Evolutionary conservation across 2,113 vertebrate species (phyloP).

Genomic region (Neopipo cinnamomea): DNA sequence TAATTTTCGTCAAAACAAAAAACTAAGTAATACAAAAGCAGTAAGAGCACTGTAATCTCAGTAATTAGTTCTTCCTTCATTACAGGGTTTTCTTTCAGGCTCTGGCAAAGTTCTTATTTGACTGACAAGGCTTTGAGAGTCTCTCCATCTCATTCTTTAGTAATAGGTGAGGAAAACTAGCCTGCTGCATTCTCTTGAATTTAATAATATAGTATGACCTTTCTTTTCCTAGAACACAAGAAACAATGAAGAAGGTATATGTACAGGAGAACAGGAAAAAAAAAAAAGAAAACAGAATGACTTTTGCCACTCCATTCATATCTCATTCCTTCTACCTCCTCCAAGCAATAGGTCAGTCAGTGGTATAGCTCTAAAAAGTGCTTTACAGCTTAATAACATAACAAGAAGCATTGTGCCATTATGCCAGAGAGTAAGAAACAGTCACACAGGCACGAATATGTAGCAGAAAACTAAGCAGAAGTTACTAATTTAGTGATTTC

Average conservation of each 20-base stretch:
- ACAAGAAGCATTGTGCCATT: background rate
- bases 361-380: background rate
- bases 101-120: background rate
- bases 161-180: background rate
- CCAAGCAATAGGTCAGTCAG: background rate
- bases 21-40: background rate
- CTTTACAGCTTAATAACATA: background rate
- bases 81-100: background rate
- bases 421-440: background rate
- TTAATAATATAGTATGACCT: background rate
- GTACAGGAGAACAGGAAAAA: background rate
- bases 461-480: background rate
- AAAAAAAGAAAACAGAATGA: background rate
- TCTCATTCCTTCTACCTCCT: background rate
- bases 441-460: background rate
- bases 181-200: background rate
- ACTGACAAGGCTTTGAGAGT: background rate
- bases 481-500: background rate
- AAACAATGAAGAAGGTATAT: background rate
- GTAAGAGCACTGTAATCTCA: background rate
- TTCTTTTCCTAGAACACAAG: background rate
- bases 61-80: background rate
- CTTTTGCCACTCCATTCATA: background rate
- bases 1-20: background rate
- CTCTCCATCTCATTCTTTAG: background rate